A percentile compares a stretch with the other conserved stretches of the same genome.
Evolutionary conservation across 2,888 invertebrate genomes (phyloP).

Genomic region (Platynereis dumerilii): DNA sequence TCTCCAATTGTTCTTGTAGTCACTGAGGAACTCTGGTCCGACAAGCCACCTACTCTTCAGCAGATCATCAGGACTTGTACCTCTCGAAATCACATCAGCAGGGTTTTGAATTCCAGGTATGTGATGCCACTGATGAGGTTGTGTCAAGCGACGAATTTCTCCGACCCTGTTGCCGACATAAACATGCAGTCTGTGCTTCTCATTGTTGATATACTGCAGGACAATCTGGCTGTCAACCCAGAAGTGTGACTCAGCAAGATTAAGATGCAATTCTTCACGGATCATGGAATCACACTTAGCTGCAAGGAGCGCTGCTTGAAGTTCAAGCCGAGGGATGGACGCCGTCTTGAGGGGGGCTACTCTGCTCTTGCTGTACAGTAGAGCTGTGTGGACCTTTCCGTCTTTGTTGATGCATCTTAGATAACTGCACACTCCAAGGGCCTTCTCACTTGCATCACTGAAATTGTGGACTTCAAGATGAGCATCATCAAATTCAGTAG

Average conservation of each 20-base stretch:
- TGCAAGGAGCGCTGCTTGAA: slow-evolving; percentile 24
- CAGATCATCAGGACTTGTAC: slow-evolving; percentile 31
- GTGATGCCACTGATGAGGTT: slow-evolving; percentile 40
- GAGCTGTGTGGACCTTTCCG: slow-evolving; percentile 15
- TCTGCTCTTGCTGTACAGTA: slow-evolving; percentile 23
- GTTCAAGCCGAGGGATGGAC: slow-evolving; percentile 28
- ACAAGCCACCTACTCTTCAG: slow-evolving; percentile 17
- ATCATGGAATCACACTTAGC: slow-evolving; percentile 19
- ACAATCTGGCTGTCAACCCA: slow-evolving; percentile 32
- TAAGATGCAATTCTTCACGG: slow-evolving; percentile 19
- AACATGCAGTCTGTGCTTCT: slow-evolving; percentile 40
- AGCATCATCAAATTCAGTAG: not conserved
- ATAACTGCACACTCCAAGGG: too few species aligned
- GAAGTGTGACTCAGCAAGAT: slow-evolving; percentile 17
- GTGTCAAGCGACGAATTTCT: slow-evolving; percentile 35
- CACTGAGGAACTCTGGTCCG: slow-evolving; percentile 31
- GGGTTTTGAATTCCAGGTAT: slow-evolving; percentile 45
- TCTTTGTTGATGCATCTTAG: slow-evolving; percentile 9
- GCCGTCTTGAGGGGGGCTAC: slow-evolving; percentile 21
- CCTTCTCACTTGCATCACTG: slow-evolving; percentile 29
- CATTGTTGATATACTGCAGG: slow-evolving; percentile 28
- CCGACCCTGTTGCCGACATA: slow-evolving; percentile 44
- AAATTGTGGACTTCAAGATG: slow-evolving; percentile 26
- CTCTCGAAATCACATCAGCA: slow-evolving; percentile 46
- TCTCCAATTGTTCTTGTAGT: not conserved